Evolutionary conservation across 2,888 invertebrate genomes (phyloP), one percentile per base, ranked within the genome.

Genomic region (Malthinus seriepunctatus): DNA sequence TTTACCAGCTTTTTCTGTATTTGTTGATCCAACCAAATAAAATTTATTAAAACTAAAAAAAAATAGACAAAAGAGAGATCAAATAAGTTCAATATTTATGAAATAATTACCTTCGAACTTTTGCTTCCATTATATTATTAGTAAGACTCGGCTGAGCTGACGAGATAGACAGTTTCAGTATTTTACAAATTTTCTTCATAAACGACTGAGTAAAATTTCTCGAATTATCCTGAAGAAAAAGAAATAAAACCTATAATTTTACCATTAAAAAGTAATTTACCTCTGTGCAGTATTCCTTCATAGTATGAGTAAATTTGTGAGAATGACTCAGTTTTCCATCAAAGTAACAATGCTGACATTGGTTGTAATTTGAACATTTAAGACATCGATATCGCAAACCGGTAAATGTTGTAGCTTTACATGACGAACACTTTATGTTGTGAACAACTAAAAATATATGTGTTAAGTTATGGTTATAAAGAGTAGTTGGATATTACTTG

Each of bases 271-370:
- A 3, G 3, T n/a, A n/a, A n/a, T 23, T 42, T 73, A 82, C 82
- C 73, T 80, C 78, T 5, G 77, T 77, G 69, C 85, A 86, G 72
- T 85, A 86, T 75, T 88, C 88, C 69, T 85, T 82, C 73, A 87
- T 83, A 3, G 86, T 83, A 76, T 89, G 89, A 45, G 82, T 82
- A 38, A 85, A 72, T 74, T 88, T 88, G 72, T 89, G 89, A 33
- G 83, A 82, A 67, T 82, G 81, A 58, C 81, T 84, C 23, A 77
- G 79, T 67, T 81, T 79, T 1, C 86, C 87, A 55, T 81, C 80
- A 57, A 88, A 83, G 75, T 88, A 89, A 74, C 89, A 89, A 32
- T 80, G 78, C 73, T 88, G 88, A 69, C 89, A 89, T 67, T 87
- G 83, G 69, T 85, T 84, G 71, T 86, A 88, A 58, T 82, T 82